phyloP scores from a whole-genome alignment of 2,113 vertebrate genomes.

The Chelonoidis abingdonii region DNA sequence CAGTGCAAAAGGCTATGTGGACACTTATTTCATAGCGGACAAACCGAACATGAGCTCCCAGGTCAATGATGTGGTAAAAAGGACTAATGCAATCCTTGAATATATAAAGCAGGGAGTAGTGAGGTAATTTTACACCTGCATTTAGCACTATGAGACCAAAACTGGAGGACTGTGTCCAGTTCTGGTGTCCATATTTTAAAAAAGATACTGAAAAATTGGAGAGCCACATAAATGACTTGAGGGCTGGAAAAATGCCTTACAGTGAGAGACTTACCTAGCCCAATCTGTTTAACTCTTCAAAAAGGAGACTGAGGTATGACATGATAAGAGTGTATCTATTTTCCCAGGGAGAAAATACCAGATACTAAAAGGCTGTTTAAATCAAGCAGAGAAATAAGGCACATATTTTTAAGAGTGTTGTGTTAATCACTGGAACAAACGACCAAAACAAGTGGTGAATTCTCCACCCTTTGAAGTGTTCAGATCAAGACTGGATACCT shows the following conservation, averaged over 20 bases:
- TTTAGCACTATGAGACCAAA: neutral
- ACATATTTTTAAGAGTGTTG: neutral
- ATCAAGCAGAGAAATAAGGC: neutral
- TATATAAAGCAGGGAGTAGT: neutral
- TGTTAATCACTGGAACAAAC: neutral
- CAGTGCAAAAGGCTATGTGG: neutral
- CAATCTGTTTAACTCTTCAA: neutral
- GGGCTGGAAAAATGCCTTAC: neutral
- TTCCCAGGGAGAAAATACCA: neutral
- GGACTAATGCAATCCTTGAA: neutral
- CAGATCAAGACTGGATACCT: neutral
- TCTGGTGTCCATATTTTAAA: neutral
- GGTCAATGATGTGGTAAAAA: neutral
- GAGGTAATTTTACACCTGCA: neutral
- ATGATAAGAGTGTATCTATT: neutral
- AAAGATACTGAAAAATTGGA: neutral
- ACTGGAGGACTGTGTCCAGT: neutral
- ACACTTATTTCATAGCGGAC: neutral
- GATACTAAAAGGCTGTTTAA: accelerated
- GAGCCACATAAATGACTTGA: neutral
- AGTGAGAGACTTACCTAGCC: neutral
- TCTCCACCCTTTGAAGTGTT: neutral
- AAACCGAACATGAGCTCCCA: neutral
- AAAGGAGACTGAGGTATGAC: neutral
- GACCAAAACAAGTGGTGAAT: neutral